These are phyloP conservation scores for Paratrypauchen microcephalus DNA, from an alignment of 2,797 vertebrate species.

Conservation along the genomic window DNA sequence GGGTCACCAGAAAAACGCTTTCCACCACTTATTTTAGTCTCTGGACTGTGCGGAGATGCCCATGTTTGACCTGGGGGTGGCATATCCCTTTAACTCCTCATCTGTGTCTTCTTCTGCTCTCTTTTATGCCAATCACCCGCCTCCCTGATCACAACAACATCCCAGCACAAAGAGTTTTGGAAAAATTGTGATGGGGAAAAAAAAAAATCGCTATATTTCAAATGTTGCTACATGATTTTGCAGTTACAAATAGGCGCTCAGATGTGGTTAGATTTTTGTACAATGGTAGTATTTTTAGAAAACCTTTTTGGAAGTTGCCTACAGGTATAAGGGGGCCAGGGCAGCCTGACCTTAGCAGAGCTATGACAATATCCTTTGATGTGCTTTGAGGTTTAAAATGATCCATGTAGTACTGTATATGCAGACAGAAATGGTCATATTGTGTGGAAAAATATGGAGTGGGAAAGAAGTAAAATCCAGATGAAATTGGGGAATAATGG, in stretches of 20 bases:
- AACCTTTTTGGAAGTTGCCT: neutral
- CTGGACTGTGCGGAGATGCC: no score
- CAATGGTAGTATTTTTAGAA: neutral
- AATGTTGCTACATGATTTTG: constrained; percentile 14
- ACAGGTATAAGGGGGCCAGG: no score
- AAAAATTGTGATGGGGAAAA: neutral
- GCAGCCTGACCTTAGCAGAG: constrained; percentile 1
- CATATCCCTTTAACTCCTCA: constrained; percentile 53
- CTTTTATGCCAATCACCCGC: constrained; percentile 64
- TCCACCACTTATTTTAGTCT: no score
- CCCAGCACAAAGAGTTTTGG: constrained; percentile 38
- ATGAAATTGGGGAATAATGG: neutral
- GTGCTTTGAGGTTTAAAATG: neutral
- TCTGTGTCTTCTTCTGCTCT: constrained; percentile 51
- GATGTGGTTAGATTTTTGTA: constrained; percentile 11
- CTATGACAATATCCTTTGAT: constrained; percentile 2
- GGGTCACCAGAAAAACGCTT: no score
- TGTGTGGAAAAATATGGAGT: neutral
- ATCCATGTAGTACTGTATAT: neutral
- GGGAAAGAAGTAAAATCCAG: neutral
- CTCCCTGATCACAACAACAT: constrained; percentile 65
- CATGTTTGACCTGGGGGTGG: no score
- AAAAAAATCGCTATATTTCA: constrained; percentile 2
- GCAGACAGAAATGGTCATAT: neutral
- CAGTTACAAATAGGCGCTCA: constrained; percentile 26